Percentiles rank a stretch among this genome's conserved stretches.
Conservation (phyloP, 2,888 invertebrate species). For the Cataglyphis cursor region DNA sequence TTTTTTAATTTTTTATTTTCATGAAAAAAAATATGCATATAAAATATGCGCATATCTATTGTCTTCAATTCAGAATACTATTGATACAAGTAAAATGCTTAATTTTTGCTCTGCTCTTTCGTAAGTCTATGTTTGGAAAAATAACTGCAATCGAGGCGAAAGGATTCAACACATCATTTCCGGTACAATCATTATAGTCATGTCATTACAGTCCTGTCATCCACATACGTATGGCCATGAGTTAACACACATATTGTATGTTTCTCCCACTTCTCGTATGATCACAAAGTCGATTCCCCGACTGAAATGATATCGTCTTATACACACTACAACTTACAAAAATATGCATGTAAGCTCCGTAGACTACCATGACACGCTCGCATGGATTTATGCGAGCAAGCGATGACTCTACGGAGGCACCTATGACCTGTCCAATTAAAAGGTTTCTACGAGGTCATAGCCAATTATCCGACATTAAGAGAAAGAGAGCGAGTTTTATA, state of each 20-base stretch:
- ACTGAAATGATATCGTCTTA: conserved; percentile 71
- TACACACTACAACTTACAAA: conserved; percentile 47
- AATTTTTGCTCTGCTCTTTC: neutral
- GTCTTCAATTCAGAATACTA: neutral
- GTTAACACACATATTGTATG: conserved; percentile 2
- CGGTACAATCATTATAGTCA: neutral
- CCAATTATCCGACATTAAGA: conserved; percentile 69
- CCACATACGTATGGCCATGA: neutral
- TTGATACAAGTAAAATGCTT: neutral
- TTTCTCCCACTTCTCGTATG: conserved; percentile 47
- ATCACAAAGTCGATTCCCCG: conserved; percentile 66
- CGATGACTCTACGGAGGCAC: conserved; percentile 61
- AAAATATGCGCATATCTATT: neutral
- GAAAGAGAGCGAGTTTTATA: conserved; percentile 47
- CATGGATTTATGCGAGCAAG: conserved; percentile 64
- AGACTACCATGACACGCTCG: conserved; percentile 44
- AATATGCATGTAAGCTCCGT: conserved; percentile 49
- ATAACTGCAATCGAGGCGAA: neutral
- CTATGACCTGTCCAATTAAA: conserved; percentile 65
- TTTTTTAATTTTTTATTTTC: neutral
- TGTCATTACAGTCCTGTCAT: conserved; percentile 42
- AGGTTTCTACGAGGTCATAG: conserved; percentile 67
- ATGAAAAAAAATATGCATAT: neutral
- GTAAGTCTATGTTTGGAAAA: neutral
- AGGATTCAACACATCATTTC: neutral